Evolutionary conservation across 2,888 invertebrate species (phyloP).

Genomic region (Athetis lepigone): DNA sequence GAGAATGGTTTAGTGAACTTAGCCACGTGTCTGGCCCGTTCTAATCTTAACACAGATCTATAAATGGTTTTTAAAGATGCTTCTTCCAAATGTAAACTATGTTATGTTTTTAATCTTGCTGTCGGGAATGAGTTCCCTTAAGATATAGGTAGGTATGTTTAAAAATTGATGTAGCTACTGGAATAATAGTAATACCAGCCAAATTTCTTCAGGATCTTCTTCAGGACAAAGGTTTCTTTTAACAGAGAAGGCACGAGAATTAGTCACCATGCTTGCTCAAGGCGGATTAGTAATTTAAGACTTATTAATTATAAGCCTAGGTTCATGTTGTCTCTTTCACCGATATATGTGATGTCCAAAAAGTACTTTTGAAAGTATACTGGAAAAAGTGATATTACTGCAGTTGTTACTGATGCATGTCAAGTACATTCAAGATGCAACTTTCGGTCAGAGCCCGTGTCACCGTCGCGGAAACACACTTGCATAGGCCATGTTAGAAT

Average conservation of each 20-base stretch:
- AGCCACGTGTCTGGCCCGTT: conserved; percentile 33
- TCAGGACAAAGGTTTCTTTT: no score
- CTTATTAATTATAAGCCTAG: no score
- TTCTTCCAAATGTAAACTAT: background rate
- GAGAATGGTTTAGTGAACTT: conserved; percentile 18
- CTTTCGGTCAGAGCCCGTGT: conserved; percentile 55
- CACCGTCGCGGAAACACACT: conserved; percentile 43
- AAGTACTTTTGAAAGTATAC: background rate
- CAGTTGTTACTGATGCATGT: background rate
- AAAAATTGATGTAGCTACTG: background rate
- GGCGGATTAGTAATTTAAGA: no score
- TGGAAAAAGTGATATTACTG: conserved; percentile 40
- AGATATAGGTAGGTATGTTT: background rate
- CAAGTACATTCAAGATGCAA: conserved; percentile 6
- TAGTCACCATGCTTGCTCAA: no score
- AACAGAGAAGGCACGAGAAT: no score
- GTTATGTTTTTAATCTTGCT: background rate
- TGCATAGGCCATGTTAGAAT: conserved; percentile 29
- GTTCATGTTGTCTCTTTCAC: no score
- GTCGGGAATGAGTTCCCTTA: no score
- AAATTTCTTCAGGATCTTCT: no score
- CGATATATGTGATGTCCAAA: background rate
- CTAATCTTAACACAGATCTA: background rate
- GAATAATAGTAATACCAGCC: no score
- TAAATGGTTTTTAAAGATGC: background rate